Evolutionary conservation across 2,113 vertebrate genomes (phyloP), one percentile per base, ranked within the genome.

Genomic region (Rhipidura dahli): DNA sequence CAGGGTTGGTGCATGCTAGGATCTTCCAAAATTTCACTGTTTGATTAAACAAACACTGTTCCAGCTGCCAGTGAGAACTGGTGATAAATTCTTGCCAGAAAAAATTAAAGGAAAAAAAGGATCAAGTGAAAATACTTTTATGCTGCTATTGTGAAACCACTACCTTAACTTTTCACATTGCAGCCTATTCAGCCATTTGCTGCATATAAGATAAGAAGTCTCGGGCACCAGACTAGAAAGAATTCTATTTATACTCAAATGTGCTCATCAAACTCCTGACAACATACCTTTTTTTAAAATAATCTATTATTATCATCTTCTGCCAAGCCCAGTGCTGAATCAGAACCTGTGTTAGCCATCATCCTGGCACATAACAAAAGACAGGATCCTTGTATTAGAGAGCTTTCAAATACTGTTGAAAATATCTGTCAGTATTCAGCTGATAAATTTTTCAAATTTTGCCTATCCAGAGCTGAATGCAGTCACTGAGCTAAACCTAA

Each of bases 231-330:
- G 35, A 45, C 45, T 56, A 75, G 47, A 78, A 89, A 53, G 23
- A 80, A 77, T 72, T 89, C 40, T 93, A 66, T 93, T 96, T 94
- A 72, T 78, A 89, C 49, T 65, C 15, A 79, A 73, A 78, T 37
- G 45, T 84, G 56, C 44, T 64, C 77, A 85, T 79, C 73, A 72
- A 79, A 64, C 26, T 79, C 18, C 45, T 95, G 56, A 60, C 23
- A 90, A 49, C 7, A 17, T 30, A 56, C 4, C 1, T 49, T 60
- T 64, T 70, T 26, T 82, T 39, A 33, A 1, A 49, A 63, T 60
- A 47, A 75, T 73, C 47, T 84, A 13, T 85, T 89, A 56, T 78
- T 82, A 54, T 54, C 17, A 37, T 80, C 40, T 35, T 57, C 33
- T 76, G n/a, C 39, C 61, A 75, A 83, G 12, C 28, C 28, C 31